Conservation (phyloP, 2,113 vertebrate genomes). For the Pluvianellus socialis region DNA sequence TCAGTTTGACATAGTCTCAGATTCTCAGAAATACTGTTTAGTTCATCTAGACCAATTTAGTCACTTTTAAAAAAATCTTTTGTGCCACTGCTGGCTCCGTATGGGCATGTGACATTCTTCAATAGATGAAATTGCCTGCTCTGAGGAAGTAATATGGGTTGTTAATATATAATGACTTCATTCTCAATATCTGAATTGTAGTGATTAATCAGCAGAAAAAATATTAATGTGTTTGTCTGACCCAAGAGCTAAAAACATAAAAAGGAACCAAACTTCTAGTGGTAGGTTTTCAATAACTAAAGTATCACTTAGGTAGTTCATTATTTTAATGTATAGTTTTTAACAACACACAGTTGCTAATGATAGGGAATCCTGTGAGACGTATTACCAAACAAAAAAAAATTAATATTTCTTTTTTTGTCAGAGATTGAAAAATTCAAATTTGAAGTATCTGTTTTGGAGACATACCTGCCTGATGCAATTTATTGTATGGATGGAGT, state of each 20-base stretch:
- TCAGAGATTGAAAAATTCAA: neutral
- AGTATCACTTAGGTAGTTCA: neutral
- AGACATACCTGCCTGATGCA: neutral
- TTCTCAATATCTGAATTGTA: neutral
- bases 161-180: neutral
- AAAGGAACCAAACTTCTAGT: neutral
- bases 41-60: neutral
- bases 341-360: neutral
- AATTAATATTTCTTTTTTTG: neutral
- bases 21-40: neutral
- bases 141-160: neutral
- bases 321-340: neutral
- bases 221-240: neutral
- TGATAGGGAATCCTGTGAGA: neutral
- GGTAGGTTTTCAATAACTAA: neutral
- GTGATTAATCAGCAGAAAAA: neutral
- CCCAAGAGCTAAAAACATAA: neutral
- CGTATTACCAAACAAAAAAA: neutral
- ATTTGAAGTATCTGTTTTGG: neutral
- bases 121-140: neutral
- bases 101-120: neutral
- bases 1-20: neutral
- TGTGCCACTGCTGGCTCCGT: neutral
- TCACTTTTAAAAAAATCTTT: neutral
- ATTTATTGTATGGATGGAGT: neutral